A percentile compares a stretch with the other conserved stretches of the same genome.
Evolutionary conservation across 2,797 vertebrate species (phyloP).

Genomic region (Premnoplex brunnescens): DNA sequence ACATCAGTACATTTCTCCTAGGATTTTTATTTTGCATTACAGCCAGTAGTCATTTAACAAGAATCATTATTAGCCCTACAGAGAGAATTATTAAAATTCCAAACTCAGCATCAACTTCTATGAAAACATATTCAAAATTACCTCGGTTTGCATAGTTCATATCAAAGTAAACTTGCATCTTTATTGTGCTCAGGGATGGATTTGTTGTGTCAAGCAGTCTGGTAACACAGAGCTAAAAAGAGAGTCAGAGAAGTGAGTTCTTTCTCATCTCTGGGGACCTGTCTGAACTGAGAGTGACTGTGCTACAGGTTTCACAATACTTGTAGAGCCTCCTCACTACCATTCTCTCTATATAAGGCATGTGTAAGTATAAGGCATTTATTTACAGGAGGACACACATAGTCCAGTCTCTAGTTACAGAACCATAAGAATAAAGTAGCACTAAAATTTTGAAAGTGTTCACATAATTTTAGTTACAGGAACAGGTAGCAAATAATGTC

Average conservation of each 20-base stretch:
- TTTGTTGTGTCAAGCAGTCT: conserved; percentile 83
- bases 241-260: background rate
- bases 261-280: background rate
- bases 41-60: background rate
- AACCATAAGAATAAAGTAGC: background rate
- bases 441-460: background rate
- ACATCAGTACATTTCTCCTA: background rate
- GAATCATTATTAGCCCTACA: background rate
- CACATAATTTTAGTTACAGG: background rate
- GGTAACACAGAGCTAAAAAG: conserved; percentile 84
- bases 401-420: background rate
- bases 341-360: background rate
- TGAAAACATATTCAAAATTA: conserved; percentile 58
- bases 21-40: background rate
- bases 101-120: background rate
- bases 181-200: conserved; percentile 89
- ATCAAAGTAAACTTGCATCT: conserved; percentile 95
- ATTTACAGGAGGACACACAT: background rate
- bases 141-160: conserved; percentile 86
- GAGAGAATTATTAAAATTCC: background rate
- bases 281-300: background rate
- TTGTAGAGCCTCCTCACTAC: background rate
- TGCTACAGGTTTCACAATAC: background rate
- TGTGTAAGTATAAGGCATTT: background rate
- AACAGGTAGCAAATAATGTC: background rate